Base-by-base conservation (phyloP, 2,888 invertebrate species). In the Mellilla xanthometata region DNA sequence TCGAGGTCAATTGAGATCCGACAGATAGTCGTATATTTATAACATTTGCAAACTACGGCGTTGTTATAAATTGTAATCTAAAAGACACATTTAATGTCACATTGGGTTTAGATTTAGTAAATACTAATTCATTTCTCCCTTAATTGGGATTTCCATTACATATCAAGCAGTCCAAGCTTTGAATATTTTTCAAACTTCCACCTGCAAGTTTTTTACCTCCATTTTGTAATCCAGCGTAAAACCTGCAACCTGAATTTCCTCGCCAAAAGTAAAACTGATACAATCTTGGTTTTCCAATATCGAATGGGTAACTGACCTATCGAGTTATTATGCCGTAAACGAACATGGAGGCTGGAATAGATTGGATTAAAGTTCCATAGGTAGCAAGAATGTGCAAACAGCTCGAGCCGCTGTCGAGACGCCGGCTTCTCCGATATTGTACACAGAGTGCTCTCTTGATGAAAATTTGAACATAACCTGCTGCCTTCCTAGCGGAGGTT, bases 381-480 rank as follows among this genome's bases (percentile, higher is more conserved):
- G 68, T 68, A 62, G 57, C 31, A 41, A 48, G 58, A 55, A 58
- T 59, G 55, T 58, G 56, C 56, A 45, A 51, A 57, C 49, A 53
- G 49, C 52, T 53, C 51, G 53, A 49, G 36, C 42, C 48, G 61
- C 65, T 65, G 68, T 64, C 60, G 65, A 71, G 63, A 68, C 60
- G 58, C 52, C 60, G 53, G 49, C 56, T 53, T 53, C 58, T 50
- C 54, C 58, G 54, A 57, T 63, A 63, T 64, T 65, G 61, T 60
- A 53, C 49, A 53, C 53, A 58, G 56, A 67, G 70, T 62, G 62
- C 62, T 60, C 65, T 70, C 58, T 50, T 52, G 53, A 49, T 61
- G 58, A 65, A 68, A 68, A 66, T 63, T 68, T 65, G 60, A 60
- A 57, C 61, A 60, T 47, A 58, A 48, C n/a, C n/a, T n/a, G n/a